phyloP scores from a whole-genome alignment of 2,888 invertebrate species.

The Perithous albicinctus region DNA sequence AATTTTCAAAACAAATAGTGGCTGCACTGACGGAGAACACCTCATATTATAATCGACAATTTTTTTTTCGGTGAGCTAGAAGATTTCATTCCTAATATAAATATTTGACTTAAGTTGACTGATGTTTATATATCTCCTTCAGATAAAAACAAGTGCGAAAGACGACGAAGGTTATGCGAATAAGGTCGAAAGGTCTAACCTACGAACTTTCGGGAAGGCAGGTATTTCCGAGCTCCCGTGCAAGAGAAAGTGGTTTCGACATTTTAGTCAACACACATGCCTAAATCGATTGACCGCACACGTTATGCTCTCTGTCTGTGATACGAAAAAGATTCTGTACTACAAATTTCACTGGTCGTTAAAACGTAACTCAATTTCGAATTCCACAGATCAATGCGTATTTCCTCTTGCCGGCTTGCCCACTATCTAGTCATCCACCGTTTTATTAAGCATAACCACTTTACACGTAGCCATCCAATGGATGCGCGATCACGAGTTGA shows the following conservation, averaged over 20 bases:
- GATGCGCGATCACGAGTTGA: constrained; percentile 13
- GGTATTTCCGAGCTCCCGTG: constrained; percentile 9
- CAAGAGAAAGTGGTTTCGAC: constrained; percentile 59
- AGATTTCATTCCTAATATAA: neutral
- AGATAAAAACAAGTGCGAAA: neutral
- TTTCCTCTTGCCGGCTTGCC: neutral
- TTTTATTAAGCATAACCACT: constrained; percentile 1
- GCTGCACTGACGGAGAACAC: too few relatives aligned
- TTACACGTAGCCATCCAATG: constrained; percentile 14
- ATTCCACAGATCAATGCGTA: constrained; percentile 14
- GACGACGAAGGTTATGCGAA: neutral
- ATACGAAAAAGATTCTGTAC: neutral
- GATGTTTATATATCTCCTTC: neutral
- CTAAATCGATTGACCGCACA: constrained; percentile 8
- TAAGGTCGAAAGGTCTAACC: constrained; percentile 29
- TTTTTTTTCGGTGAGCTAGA: neutral
- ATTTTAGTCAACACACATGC: constrained; percentile 17
- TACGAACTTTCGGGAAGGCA: constrained; percentile 25
- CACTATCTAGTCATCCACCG: neutral
- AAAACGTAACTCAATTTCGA: constrained; percentile 40
- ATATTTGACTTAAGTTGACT: neutral
- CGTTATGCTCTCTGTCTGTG: neutral
- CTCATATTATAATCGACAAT: too few relatives aligned
- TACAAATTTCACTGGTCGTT: constrained; percentile 37
- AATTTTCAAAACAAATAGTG: too few relatives aligned